These are phyloP conservation scores for Subacronicta megacephala DNA, from an alignment of 2,888 invertebrate genomes.

Conservation along the genomic window DNA sequence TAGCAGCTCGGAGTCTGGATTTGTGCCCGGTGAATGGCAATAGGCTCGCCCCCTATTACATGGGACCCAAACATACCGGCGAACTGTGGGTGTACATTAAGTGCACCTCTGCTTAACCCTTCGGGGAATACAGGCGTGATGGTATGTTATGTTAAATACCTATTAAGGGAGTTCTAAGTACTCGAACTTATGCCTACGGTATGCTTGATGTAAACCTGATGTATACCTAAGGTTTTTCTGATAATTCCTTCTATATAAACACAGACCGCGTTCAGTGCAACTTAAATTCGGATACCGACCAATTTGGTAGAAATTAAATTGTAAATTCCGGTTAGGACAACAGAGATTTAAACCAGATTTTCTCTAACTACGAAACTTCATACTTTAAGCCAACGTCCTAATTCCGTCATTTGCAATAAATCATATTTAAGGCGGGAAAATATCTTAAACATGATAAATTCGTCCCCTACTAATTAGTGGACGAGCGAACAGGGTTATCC, in stretches of 20 bases:
- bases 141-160: too few species aligned
- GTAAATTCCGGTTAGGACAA: not conserved
- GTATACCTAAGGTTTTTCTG: not conserved
- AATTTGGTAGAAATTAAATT: not conserved
- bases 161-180: too few species aligned
- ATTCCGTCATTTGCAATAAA: conserved; percentile 43
- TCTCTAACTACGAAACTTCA: conserved; percentile 16
- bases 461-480: conserved; percentile 49
- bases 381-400: conserved; percentile 10
- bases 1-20: too few species aligned
- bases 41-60: too few species aligned
- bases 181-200: too few species aligned
- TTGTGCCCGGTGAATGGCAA: too few species aligned
- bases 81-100: too few species aligned
- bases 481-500: conserved; percentile 43
- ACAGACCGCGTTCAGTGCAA: not conserved
- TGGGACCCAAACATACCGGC: too few species aligned
- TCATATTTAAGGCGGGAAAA: conserved; percentile 49
- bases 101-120: too few species aligned
- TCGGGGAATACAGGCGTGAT: too few species aligned
- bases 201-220: too few species aligned
- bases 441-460: conserved; percentile 59
- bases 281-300: not conserved
- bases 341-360: not conserved
- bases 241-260: not conserved